These are phyloP conservation scores for Rhodeus uyekii DNA, from an alignment of 2,797 vertebrate species.

Conservation along the genomic window DNA sequence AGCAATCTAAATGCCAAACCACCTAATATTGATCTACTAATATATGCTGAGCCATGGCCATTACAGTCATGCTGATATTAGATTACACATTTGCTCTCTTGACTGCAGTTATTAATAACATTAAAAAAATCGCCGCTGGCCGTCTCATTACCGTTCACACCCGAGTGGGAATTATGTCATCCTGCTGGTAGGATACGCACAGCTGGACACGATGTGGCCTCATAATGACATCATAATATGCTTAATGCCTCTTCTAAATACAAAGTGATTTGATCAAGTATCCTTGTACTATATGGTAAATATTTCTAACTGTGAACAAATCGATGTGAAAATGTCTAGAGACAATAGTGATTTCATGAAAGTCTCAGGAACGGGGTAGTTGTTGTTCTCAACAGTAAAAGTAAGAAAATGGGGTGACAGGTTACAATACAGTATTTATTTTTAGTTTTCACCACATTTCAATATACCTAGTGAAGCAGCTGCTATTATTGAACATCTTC, in stretches of 20 bases:
- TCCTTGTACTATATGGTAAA: neutral
- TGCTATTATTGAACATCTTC: conserved; percentile 55
- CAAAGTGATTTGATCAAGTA: neutral
- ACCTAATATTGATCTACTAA: neutral
- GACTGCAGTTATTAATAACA: conserved; percentile 16
- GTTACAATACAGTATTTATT: neutral
- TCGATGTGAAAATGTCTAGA: neutral
- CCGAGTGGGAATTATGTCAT: conserved; percentile 29
- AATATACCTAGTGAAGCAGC: conserved; percentile 31
- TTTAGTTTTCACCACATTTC: conserved; percentile 2
- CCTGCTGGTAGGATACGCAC: neutral
- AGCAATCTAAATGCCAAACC: neutral
- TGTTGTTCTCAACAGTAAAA: neutral
- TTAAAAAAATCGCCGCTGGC: conserved; percentile 3
- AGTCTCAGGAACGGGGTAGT: neutral
- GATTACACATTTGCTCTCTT: conserved; percentile 16
- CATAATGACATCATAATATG: conserved; percentile 6
- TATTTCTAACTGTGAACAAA: neutral
- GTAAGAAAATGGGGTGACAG: neutral
- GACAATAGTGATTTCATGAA: neutral
- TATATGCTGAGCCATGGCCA: conserved; percentile 7
- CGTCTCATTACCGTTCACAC: conserved; percentile 23
- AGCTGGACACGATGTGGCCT: conserved; percentile 30
- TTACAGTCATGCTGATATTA: conserved; percentile 10
- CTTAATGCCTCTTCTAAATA: neutral